A percentile compares a stretch with the other conserved stretches of the same genome.
Conservation (phyloP, 2,888 invertebrate species). For the Eudemis profundana region DNA sequence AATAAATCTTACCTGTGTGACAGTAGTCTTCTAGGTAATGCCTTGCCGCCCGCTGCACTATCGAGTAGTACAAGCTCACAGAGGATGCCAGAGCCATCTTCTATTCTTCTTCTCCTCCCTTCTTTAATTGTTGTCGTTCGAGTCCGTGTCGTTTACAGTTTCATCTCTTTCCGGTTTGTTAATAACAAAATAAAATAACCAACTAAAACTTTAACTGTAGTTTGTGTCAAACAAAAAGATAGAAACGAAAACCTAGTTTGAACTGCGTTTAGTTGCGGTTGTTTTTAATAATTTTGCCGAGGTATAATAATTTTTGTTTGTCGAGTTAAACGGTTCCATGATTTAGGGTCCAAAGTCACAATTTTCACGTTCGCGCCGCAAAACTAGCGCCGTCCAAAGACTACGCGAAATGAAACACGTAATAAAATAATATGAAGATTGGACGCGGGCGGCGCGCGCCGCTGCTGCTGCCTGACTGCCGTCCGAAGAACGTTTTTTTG, state of each 20-base stretch:
- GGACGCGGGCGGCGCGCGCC: slow-evolving; percentile 81
- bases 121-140: slow-evolving; percentile 52
- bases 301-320: slow-evolving; percentile 67
- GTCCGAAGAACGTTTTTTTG: slow-evolving; percentile 68
- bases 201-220: slow-evolving; percentile 69
- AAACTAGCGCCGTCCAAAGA: slow-evolving; percentile 80
- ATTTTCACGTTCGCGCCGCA: slow-evolving; percentile 73
- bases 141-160: slow-evolving; percentile 63
- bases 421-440: slow-evolving; percentile 80
- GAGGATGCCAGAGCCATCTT: slow-evolving; percentile 87
- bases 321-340: slow-evolving; percentile 71
- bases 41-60: slow-evolving; percentile 88
- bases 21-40: slow-evolving; percentile 89
- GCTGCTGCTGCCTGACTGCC: slow-evolving; percentile 76
- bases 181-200: slow-evolving; percentile 68
- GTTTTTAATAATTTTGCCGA: slow-evolving; percentile 60
- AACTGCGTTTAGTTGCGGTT: slow-evolving; percentile 81
- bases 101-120: slow-evolving; percentile 62
- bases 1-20: slow-evolving; percentile 85
- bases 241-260: slow-evolving; percentile 75
- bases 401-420: slow-evolving; percentile 85
- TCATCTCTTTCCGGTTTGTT: slow-evolving; percentile 69
- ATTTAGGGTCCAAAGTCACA: slow-evolving; percentile 77
- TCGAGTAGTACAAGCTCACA: slow-evolving; percentile 89
- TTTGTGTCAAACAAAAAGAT: slow-evolving; percentile 61